Percentiles rank a stretch among this genome's conserved stretches.
Evolutionary conservation across 2,113 vertebrate species (phyloP).

Genomic region (Oncorhynchus gorbuscha): DNA sequence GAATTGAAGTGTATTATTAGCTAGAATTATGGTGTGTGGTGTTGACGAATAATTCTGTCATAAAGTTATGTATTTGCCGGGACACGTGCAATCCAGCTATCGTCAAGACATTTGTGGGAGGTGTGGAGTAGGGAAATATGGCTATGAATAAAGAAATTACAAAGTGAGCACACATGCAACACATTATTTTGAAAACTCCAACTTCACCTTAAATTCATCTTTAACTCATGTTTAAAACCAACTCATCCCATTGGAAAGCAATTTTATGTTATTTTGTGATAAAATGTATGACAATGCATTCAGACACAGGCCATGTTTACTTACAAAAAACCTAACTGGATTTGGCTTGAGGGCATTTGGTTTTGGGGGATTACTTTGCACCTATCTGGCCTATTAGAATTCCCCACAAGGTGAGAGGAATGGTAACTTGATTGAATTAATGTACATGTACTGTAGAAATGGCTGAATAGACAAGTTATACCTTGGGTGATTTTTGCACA

Average conservation of each 20-base stretch:
- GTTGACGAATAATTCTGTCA: too few species aligned
- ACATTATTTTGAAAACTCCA: too few species aligned
- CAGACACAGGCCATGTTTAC: constrained; percentile 40
- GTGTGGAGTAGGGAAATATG: too few species aligned
- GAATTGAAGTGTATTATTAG: too few species aligned
- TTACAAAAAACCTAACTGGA: constrained; percentile 33
- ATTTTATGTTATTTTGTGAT: constrained; percentile 23
- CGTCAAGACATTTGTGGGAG: too few species aligned
- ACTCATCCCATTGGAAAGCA: constrained; percentile 18
- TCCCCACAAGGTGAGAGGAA: constrained; percentile 64
- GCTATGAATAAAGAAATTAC: too few species aligned
- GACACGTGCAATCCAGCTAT: too few species aligned
- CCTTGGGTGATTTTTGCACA: constrained; percentile 61
- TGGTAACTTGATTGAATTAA: constrained; percentile 72
- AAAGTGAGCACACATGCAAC: too few species aligned
- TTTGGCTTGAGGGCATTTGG: constrained; percentile 40
- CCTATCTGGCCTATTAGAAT: constrained; percentile 60
- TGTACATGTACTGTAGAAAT: constrained; percentile 54
- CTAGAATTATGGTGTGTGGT: too few species aligned
- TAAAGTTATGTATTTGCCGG: too few species aligned
- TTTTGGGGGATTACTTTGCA: constrained; percentile 46
- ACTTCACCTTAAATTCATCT: neutral
- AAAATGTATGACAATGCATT: constrained; percentile 32
- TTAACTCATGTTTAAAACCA: neutral
- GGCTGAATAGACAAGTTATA: constrained; percentile 72